Percentiles rank a stretch among this genome's conserved stretches.
These are phyloP conservation scores for Oriolus oriolus DNA, from an alignment of 2,113 vertebrate species.

Conservation along the genomic window DNA sequence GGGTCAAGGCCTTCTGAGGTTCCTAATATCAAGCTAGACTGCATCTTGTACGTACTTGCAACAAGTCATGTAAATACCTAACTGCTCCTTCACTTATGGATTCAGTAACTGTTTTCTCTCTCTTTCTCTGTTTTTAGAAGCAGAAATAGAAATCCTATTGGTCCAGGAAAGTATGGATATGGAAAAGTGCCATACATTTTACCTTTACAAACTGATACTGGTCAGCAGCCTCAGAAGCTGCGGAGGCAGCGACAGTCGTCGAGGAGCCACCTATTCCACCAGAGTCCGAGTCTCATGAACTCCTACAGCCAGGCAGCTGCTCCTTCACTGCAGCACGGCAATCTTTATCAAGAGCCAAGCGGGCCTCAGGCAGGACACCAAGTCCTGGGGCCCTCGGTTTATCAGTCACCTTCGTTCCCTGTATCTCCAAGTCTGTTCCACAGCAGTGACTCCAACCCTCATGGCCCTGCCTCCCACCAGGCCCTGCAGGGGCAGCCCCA, in stretches of 20 bases:
- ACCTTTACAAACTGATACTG: conserved; percentile 77
- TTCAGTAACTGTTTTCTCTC: neutral
- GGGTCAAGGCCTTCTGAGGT: neutral
- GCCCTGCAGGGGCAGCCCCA: conserved; percentile 55
- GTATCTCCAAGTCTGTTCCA: conserved; percentile 57
- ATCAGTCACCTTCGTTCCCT: conserved; percentile 66
- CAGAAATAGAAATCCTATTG: conserved; percentile 71
- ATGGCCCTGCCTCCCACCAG: neutral
- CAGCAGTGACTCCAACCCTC: conserved; percentile 10
- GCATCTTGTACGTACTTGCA: neutral
- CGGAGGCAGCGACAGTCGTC: conserved; percentile 73
- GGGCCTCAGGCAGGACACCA: conserved; percentile 50
- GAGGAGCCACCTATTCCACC: neutral
- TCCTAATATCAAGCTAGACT: neutral
- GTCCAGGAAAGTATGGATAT: conserved; percentile 88
- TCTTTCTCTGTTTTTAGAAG: conserved; percentile 68
- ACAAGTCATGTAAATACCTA: neutral
- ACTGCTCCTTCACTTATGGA: neutral
- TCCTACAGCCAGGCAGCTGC: conserved; percentile 7
- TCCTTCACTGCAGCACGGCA: conserved; percentile 5
- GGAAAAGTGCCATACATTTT: conserved; percentile 83
- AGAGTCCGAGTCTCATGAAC: neutral
- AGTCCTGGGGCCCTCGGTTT: conserved; percentile 71
- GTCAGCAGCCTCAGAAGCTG: conserved; percentile 50
- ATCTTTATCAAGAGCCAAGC: conserved; percentile 50